Base-by-base conservation (phyloP, 2,888 invertebrate genomes). In the Eucriotettix oculatus region DNA sequence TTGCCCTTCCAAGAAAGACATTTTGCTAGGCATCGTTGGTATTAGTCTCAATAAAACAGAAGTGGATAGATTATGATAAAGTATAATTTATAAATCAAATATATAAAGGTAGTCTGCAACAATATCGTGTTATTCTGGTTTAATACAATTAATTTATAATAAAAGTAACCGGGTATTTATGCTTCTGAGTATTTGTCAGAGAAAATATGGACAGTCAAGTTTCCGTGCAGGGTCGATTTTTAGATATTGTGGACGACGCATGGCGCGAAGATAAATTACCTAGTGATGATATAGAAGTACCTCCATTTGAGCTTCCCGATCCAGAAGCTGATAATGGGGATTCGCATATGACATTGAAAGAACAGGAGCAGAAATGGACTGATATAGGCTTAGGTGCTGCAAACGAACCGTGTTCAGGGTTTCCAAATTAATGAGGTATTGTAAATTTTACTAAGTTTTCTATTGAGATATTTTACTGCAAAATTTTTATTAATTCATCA, bases 311-410 rank as follows among this genome's bases (percentile, higher is more conserved):
- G 75, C 76, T 96, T 57, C 91, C 95, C 1, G 95, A 96, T 76
- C 90, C 90, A 0, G 92, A 92, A 72, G 90, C 92, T 1, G 95
- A 96, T 73, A 89, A 88, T 67, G 92, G 90, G 29, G 94, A 94
- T 75, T 87, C 90, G 7, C 89, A 89, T 69, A 83, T 94, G 71
- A 93, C 93, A 0, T 76, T 95, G 10, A 87, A 87, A 70, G 94
- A 96, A 72, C 90, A 88, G 70, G 89, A 90, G 69, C 83, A 85
- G 69, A 79, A 80, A 79, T 81, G 87, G 87, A 73, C 81, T 77
- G 81, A 82, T 68, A 73, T 80, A 59, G 78, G 79, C 61, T 70
- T 81, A 12, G 73, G 74, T 41, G 71, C 74, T 10, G 71, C 80
- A 48, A 78, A 76, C 65, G 79, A 80, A 70, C 77, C 76, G 66